These are phyloP conservation scores for Mimachlamys varia DNA, from an alignment of 2,888 invertebrate species.

Conservation along the genomic window DNA sequence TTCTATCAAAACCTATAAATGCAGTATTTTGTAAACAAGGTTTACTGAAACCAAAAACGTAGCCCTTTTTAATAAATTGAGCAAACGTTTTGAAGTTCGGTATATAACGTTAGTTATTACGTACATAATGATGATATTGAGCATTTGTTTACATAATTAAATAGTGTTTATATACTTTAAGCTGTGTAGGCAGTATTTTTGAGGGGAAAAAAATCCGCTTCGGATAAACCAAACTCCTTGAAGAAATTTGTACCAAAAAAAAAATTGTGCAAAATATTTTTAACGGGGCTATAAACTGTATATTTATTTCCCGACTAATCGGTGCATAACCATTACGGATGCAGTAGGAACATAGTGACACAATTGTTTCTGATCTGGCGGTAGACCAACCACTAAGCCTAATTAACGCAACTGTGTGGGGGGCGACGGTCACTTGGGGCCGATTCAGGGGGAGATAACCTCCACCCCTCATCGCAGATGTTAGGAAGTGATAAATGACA, in stretches of 20 bases:
- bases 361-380: not conserved
- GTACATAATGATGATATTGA: not conserved
- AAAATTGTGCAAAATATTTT: not conserved
- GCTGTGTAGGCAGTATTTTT: not conserved
- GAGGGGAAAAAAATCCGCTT: not conserved
- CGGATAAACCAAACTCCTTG: not conserved
- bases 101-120: not conserved
- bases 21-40: no score
- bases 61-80: not conserved
- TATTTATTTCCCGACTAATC: constrained; percentile 8
- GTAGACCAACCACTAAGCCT: not conserved
- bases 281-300: not conserved
- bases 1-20: no score
- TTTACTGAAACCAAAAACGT: no score
- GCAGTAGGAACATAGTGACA: not conserved
- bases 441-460: constrained; percentile 9
- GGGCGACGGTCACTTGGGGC: constrained; percentile 28
- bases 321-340: constrained; percentile 12
- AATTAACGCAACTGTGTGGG: not conserved
- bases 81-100: not conserved
- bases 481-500: constrained; percentile 23
- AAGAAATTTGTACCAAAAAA: not conserved
- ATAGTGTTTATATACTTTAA: not conserved
- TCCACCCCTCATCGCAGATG: constrained; percentile 28
- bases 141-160: not conserved